Evolutionary conservation across 2,797 vertebrate genomes (phyloP).

Genomic region (Graptemys geographica): DNA sequence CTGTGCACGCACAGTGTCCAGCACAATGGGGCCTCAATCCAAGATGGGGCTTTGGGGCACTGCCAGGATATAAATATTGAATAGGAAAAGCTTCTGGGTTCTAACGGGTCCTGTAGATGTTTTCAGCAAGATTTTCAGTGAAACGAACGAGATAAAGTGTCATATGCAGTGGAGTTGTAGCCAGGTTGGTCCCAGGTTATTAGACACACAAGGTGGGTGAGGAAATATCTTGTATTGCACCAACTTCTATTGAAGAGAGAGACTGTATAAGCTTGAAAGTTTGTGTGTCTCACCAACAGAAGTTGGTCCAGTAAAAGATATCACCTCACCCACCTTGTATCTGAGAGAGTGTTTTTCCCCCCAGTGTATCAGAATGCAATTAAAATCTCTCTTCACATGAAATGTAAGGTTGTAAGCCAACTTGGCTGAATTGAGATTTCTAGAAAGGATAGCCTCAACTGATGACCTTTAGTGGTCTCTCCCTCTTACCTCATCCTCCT

Average conservation of each 20-base stretch:
- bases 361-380: background rate
- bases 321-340: background rate
- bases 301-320: background rate
- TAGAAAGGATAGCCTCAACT: background rate
- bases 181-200: background rate
- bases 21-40: background rate
- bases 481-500: background rate
- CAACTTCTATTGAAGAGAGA: background rate
- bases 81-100: background rate
- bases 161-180: background rate
- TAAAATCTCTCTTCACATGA: background rate
- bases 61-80: background rate
- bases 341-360: background rate
- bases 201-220: background rate
- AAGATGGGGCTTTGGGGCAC: accelerated
- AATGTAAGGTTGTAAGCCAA: background rate
- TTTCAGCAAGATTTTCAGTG: background rate
- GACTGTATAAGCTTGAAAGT: background rate
- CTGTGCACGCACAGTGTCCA: background rate
- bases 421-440: background rate
- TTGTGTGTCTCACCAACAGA: background rate
- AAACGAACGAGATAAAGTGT: background rate
- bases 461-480: background rate
- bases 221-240: background rate
- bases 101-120: accelerated